Evolutionary conservation across 2,797 vertebrate species (phyloP), one percentile per base, ranked within the genome.

Genomic region (Sorex maritimensis): DNA sequence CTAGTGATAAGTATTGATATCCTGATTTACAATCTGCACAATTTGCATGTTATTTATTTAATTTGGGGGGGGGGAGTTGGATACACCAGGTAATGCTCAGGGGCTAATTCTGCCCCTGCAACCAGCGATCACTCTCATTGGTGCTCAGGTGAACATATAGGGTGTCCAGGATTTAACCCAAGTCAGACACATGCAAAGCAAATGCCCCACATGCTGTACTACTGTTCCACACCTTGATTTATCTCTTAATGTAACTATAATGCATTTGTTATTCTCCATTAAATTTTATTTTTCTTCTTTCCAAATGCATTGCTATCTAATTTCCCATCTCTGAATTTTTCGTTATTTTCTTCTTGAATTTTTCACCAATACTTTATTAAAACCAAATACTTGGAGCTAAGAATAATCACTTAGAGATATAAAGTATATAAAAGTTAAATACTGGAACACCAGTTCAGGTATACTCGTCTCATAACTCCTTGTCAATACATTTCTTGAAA

Each of bases 201-300:
- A 52, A 52, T 14, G 49, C 49, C 49, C 13, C 13, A 52, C 49
- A 14, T 52, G 49, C 49, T 52, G 13, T 2, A 52, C 49, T 52
- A 52, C 49, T 52, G 49, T 14, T 14, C 46, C 28, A 30, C 61
- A 79, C 10, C 55, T 73, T 21, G 3, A 61, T 61, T 91, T 86
- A 44, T 65, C 24, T 92, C 19, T 52, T 86, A 86, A 88, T 71
- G 63, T 34, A 77, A 38, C 46, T 69, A 10, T 81, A 52, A 94
- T 86, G 85, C 49, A 87, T 87, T 85, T 77, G 71, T 80, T 73
- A 90, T 65, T 79, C 12, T 13, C 11, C 11, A 17, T 65, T 94
- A 78, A 49, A 80, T 63, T 79, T 79, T 89, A 88, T 87, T 91
- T 26, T 95, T 94, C 41, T 80, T 79, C 23, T 90, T 83, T 77